Conservation (phyloP, 2,113 vertebrate species). For the Strigops habroptila region DNA sequence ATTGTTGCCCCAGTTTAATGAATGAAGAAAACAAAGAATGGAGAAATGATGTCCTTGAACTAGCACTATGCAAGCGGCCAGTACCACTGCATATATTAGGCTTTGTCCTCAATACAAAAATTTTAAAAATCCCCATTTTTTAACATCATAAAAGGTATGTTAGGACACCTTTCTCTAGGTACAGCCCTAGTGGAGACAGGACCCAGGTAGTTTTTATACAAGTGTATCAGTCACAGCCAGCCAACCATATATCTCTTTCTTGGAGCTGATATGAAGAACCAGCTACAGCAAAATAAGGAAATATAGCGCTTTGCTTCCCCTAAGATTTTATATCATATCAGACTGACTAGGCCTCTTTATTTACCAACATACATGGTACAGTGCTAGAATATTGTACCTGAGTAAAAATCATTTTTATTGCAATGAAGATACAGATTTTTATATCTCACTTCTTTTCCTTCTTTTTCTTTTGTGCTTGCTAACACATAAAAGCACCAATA, state of each 20-base stretch:
- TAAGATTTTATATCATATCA: not conserved
- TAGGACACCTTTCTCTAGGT: not conserved
- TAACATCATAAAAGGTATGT: not conserved
- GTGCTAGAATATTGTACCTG: not conserved
- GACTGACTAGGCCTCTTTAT: not conserved
- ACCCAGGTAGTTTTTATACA: not conserved
- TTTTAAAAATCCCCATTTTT: not conserved
- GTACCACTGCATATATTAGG: not conserved
- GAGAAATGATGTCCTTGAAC: constrained; percentile 14
- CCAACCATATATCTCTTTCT: not conserved
- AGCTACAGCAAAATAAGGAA: not conserved
- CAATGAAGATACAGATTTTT: not conserved
- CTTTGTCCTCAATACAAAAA: not conserved
- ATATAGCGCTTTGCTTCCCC: not conserved
- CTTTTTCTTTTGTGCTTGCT: constrained; percentile 20
- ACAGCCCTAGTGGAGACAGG: not conserved
- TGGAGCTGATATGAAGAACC: not conserved
- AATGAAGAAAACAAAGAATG: constrained; percentile 32
- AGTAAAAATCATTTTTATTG: constrained; percentile 12
- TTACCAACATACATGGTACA: not conserved
- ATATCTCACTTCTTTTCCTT: not conserved
- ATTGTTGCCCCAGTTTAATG: constrained; percentile 11
- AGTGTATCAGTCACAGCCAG: not conserved
- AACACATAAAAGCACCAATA: constrained; percentile 11
- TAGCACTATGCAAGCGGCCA: not conserved